These are phyloP conservation scores for Macquaria ambigua DNA, from an alignment of 2,113 vertebrate species.

Conservation along the genomic window DNA sequence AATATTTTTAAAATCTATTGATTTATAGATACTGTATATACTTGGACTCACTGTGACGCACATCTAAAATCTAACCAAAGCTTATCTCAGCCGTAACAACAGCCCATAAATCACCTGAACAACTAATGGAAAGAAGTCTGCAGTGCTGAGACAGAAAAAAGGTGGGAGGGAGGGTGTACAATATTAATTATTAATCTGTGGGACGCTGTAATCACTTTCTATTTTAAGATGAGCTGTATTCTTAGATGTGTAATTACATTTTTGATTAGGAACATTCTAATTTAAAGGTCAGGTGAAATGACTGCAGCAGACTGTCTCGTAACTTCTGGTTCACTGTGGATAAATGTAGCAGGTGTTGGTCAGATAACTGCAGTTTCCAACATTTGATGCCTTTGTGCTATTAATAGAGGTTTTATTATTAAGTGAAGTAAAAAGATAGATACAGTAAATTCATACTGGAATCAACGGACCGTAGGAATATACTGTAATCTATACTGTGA, in stretches of 20 bases:
- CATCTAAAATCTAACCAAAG: conserved; percentile 27
- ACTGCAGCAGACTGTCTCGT: not conserved
- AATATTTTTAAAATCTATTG: not conserved
- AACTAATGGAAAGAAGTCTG: conserved; percentile 34
- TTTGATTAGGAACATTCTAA: conserved; percentile 28
- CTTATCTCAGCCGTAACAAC: conserved; percentile 18
- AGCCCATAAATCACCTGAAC: conserved; percentile 45
- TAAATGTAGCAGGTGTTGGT: not conserved
- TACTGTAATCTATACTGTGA: not conserved
- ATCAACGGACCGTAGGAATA: not conserved
- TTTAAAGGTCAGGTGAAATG: conserved; percentile 48
- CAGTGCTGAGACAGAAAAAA: not conserved
- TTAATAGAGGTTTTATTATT: too few species aligned
- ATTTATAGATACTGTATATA: conserved; percentile 19
- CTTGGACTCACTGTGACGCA: conserved; percentile 32
- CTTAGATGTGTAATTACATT: conserved; percentile 52
- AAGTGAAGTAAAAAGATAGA: not conserved
- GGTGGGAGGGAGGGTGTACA: not conserved
- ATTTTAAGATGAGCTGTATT: conserved; percentile 48
- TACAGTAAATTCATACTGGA: not conserved
- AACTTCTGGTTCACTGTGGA: conserved; percentile 3
- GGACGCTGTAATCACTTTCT: conserved; percentile 53
- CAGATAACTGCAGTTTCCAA: not conserved
- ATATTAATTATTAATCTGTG: conserved; percentile 44
- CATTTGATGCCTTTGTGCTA: not conserved